phyloP scores from a whole-genome alignment of 2,888 invertebrate species.

The Hydropsyche betteni region DNA sequence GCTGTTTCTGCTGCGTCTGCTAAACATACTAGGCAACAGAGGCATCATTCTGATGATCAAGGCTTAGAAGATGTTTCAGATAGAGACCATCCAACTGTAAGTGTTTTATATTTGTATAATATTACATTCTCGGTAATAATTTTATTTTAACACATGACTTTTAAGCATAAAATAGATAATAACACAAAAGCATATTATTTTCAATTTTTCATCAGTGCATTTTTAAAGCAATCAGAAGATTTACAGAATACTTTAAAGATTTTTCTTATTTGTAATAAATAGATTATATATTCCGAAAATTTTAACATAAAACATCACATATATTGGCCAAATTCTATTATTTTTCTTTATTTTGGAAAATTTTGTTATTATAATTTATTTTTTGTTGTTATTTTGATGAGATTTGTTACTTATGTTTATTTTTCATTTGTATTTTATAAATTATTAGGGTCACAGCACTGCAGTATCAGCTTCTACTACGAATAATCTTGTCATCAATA shows the following conservation, averaged over 20 bases:
- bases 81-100: slow-evolving; percentile 40
- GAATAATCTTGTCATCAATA: slow-evolving; percentile 66
- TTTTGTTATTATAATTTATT: slow-evolving; percentile 14
- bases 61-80: slow-evolving; percentile 42
- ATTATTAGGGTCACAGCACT: slow-evolving; percentile 61
- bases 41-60: slow-evolving; percentile 37
- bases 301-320: neutral
- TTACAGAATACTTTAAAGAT: no score
- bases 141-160: no score
- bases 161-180: no score
- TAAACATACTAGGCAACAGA: slow-evolving; percentile 54
- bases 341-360: neutral
- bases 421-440: slow-evolving; percentile 19
- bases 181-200: no score
- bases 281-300: neutral
- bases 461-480: slow-evolving; percentile 65
- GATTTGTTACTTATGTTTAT: neutral
- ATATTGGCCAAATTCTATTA: neutral
- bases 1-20: slow-evolving; percentile 53
- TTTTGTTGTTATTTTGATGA: neutral
- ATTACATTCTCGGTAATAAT: no score
- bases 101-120: neutral
- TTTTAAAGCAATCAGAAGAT: no score
- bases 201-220: no score
- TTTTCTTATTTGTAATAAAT: no score